phyloP scores from a whole-genome alignment of 2,888 invertebrate species.

The Willowsia nigromaculata region DNA sequence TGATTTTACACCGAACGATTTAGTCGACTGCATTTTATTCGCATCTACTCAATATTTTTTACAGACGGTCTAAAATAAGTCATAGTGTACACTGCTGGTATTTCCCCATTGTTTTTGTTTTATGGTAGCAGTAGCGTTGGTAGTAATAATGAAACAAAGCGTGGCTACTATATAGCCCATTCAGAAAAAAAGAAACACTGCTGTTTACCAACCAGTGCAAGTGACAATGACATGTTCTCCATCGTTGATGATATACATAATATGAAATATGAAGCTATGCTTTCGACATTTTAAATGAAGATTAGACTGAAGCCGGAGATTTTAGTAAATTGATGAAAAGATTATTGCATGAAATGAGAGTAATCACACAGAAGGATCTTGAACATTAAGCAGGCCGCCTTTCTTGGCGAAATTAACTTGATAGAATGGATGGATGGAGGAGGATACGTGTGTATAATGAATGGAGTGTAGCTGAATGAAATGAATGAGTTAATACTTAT shows the following conservation, averaged over 20 bases:
- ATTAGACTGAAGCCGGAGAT: constrained; percentile 5
- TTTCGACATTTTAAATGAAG: constrained; percentile 5
- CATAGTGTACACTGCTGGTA: too few species aligned
- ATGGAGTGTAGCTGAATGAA: neutral
- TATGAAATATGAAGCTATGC: neutral
- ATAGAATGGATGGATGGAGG: neutral
- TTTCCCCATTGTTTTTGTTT: neutral
- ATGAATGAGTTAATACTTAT: constrained; percentile 32
- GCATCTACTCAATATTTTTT: neutral
- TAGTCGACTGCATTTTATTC: neutral
- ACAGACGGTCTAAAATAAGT: too few species aligned
- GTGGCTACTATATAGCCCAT: neutral
- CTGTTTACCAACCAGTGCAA: neutral
- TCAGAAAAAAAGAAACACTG: neutral
- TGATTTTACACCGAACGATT: neutral
- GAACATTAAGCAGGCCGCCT: constrained; percentile 9
- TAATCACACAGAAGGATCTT: constrained; percentile 22
- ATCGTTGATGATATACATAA: neutral
- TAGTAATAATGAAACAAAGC: neutral
- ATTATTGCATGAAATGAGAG: constrained; percentile 35
- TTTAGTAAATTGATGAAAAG: constrained; percentile 44
- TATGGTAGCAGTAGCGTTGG: neutral
- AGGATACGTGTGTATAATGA: neutral
- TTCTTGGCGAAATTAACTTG: constrained; percentile 21
- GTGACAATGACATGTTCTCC: constrained; percentile 15